A percentile compares a stretch with the other conserved stretches of the same genome.
Evolutionary conservation across 1,140 invertebrate species (phyloP).

Genomic region (Odontomachus brunneus): DNA sequence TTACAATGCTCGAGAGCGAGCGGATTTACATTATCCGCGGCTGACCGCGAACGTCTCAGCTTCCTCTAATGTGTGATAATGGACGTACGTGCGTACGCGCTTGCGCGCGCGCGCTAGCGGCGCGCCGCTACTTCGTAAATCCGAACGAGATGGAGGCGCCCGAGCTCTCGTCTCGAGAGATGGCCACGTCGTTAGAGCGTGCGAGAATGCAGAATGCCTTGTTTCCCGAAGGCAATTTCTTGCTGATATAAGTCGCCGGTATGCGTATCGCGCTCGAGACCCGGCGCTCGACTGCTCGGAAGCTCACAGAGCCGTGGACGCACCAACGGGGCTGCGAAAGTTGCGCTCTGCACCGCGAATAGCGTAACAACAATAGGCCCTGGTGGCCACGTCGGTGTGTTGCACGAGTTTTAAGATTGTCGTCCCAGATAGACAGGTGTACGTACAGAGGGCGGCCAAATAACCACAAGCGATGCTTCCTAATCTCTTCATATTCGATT

Average conservation of each 20-base stretch:
- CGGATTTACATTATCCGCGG: slow-evolving; percentile 71
- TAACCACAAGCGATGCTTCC: no score
- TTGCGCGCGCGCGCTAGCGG: slow-evolving; percentile 2
- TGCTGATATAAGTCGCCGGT: slow-evolving; percentile 68
- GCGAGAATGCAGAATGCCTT: slow-evolving; percentile 69
- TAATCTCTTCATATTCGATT: no score
- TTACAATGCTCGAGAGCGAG: slow-evolving; percentile 71
- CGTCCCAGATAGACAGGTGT: no score
- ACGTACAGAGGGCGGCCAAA: no score
- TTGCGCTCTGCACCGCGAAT: no score
- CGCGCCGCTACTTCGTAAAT: slow-evolving; percentile 34
- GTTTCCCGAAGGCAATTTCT: slow-evolving; percentile 73
- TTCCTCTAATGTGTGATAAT: slow-evolving; percentile 73
- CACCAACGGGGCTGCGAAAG: no score
- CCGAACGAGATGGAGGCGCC: slow-evolving; percentile 46
- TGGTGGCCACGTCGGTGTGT: no score
- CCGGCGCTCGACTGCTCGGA: no score
- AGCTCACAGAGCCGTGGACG: no score
- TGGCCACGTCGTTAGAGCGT: slow-evolving; percentile 72
- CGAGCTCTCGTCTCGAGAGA: slow-evolving; percentile 57
- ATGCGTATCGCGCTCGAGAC: slow-evolving; percentile 41
- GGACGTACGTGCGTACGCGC: slow-evolving; percentile 52
- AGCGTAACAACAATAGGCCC: no score
- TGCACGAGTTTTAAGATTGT: no score
- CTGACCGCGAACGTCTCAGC: slow-evolving; percentile 66